A percentile compares a stretch with the other conserved stretches of the same genome.
phyloP scores from a whole-genome alignment of 2,888 invertebrate species.

The Ametastegia equiseti region DNA sequence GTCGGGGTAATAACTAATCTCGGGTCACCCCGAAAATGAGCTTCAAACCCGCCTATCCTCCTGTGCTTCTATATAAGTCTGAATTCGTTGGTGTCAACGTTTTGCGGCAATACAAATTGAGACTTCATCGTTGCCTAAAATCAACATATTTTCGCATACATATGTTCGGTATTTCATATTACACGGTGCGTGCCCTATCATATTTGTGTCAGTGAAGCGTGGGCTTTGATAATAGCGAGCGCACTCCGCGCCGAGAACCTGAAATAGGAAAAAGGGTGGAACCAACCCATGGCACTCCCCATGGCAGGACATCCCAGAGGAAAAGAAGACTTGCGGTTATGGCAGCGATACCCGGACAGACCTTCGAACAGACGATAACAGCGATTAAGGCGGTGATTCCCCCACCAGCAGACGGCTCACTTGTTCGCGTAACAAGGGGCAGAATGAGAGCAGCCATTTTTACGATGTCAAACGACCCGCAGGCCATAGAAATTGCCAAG shows the following conservation, averaged over 20 bases:
- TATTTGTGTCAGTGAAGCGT: too few relatives aligned
- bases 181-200: too few relatives aligned
- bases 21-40: too few relatives aligned
- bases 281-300: background rate
- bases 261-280: background rate
- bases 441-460: background rate
- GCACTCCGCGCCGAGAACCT: background rate
- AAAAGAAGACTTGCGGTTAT: background rate
- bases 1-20: too few relatives aligned
- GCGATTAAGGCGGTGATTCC: background rate
- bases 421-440: background rate
- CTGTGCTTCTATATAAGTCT: too few relatives aligned
- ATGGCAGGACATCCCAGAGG: background rate
- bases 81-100: too few relatives aligned
- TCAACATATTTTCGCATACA: too few relatives aligned
- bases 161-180: too few relatives aligned
- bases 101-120: too few relatives aligned
- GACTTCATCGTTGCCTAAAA: too few relatives aligned
- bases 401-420: background rate
- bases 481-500: background rate
- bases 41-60: too few relatives aligned
- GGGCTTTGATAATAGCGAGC: background rate
- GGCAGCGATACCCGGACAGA: background rate
- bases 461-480: background rate
- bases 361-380: background rate